phyloP scores from a whole-genome alignment of 2,888 invertebrate genomes.

The Rugalucina vietnamica region DNA sequence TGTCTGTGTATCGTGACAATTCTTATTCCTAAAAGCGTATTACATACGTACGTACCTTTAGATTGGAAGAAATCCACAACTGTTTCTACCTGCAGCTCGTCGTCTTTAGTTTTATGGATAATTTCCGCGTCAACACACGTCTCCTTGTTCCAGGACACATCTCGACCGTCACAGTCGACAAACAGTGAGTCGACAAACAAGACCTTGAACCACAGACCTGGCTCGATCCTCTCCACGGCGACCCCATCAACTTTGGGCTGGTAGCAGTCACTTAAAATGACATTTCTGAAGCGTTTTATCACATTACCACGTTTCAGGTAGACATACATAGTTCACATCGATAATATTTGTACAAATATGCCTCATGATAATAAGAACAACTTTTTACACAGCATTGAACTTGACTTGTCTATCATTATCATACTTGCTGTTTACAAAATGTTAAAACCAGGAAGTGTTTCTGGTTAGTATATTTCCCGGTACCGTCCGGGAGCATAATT shows the following conservation, averaged over 20 bases:
- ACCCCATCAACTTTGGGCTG: slow-evolving; percentile 60
- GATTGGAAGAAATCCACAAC: slow-evolving; percentile 31
- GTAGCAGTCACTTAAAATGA: slow-evolving; percentile 67
- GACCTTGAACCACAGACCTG: slow-evolving; percentile 80
- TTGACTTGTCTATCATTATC: background rate
- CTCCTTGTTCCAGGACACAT: slow-evolving; percentile 66
- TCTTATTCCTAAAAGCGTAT: no score
- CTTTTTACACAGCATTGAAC: no score
- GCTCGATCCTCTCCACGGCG: slow-evolving; percentile 70
- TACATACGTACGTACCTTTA: slow-evolving; percentile 1
- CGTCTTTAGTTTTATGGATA: slow-evolving; percentile 1
- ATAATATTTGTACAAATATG: background rate
- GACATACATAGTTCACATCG: slow-evolving; percentile 72
- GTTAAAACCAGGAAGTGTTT: no score
- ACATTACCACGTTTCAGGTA: slow-evolving; percentile 60
- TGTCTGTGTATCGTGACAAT: no score
- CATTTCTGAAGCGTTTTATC: slow-evolving; percentile 53
- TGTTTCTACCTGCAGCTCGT: background rate
- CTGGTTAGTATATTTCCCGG: no score
- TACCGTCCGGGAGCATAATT: no score
- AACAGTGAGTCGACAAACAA: slow-evolving; percentile 74
- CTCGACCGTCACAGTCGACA: slow-evolving; percentile 74
- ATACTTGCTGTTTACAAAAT: background rate
- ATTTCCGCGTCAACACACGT: slow-evolving; percentile 1
- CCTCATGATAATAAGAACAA: no score